Base-by-base conservation (phyloP, 92 coral and sea anemone species). In the Zoanthus sansibaricus region DNA sequence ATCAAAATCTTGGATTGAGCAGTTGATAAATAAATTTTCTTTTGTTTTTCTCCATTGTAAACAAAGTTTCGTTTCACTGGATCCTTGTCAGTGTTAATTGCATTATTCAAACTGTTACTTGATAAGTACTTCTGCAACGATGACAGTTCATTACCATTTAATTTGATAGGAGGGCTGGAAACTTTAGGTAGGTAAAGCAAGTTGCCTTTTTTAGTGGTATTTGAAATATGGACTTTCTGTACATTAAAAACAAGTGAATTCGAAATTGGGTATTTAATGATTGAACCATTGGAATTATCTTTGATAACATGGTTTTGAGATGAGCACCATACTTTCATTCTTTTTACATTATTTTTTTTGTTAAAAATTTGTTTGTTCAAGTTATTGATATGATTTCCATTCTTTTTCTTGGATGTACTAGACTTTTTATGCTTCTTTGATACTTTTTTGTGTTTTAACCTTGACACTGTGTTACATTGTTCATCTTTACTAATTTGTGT, bases 1-100 rank as follows among this genome's bases (percentile, higher is more conserved):
- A 95, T 78, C 91, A 90, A 48, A 71, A 72, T 88, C 55, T 89
- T 88, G 12, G 99, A 97, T 72, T 95, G 99, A 37, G 93, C 88
- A 73, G 94, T 95, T 45, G 99, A 97, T 32, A 95, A 84, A 86
- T 93, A 97, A 11, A 95, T 87, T 67, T 95, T 97, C 84, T 88
- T 93, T 66, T 88, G 76, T 67, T 75, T 93, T 7, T 86, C 92
- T 30, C 91, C 84, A n/a, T 52, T 89, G 70, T 88, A 58, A 18
- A 69, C 31, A 47, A 80, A 66, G 45, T 80, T 54, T 66, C 46
- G 42, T 45, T 45, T 64, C 2, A 68, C 46, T 66, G 75, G 12
- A 32, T 80, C 59, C 21, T 3, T 20, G 14, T 21, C 6, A 15
- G 56, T 45, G 61, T 18, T 51, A 45, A 45, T 71, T 49, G 33